These are phyloP conservation scores for Leuctra nigra DNA, from an alignment of 2,888 invertebrate species.

Conservation along the genomic window DNA sequence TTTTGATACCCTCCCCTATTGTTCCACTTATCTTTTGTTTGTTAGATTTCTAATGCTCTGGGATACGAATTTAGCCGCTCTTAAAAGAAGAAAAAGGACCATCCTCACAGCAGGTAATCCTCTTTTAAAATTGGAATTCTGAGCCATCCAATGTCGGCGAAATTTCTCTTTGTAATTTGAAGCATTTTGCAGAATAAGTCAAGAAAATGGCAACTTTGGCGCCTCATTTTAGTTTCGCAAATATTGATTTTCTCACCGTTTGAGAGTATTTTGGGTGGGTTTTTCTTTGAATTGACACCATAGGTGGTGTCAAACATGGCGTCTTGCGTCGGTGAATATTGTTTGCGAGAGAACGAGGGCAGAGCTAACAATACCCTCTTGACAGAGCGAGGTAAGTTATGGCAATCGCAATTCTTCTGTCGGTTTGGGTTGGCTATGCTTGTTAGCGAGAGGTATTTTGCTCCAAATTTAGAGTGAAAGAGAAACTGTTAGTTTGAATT, in stretches of 20 bases:
- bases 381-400: too few species aligned
- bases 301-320: not conserved
- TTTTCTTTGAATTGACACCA: not conserved
- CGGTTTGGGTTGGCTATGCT: too few species aligned
- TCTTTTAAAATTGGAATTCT: slow-evolving; percentile 1
- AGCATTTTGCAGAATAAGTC: slow-evolving; percentile 2
- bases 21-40: slow-evolving; percentile 2
- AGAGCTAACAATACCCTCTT: too few species aligned
- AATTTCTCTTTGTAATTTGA: not conserved
- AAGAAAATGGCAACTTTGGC: not conserved
- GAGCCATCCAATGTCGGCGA: not conserved
- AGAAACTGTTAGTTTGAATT: too few species aligned
- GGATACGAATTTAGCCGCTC: not conserved
- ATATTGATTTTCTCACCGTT: slow-evolving; percentile 16
- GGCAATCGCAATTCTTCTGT: too few species aligned
- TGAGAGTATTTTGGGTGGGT: not conserved
- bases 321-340: too few species aligned
- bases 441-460: too few species aligned
- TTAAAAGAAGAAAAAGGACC: slow-evolving; percentile 4
- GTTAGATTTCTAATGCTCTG: slow-evolving; percentile 5
- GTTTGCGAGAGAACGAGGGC: too few species aligned
- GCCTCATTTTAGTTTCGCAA: not conserved
- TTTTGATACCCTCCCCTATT: not conserved
- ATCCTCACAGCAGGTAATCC: not conserved
- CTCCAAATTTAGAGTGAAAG: too few species aligned